These are phyloP conservation scores for Cliona cf. orientalis DNA, from an alignment of 37 sponge, comb jelly and placozoan genomes.

Conservation along the genomic window DNA sequence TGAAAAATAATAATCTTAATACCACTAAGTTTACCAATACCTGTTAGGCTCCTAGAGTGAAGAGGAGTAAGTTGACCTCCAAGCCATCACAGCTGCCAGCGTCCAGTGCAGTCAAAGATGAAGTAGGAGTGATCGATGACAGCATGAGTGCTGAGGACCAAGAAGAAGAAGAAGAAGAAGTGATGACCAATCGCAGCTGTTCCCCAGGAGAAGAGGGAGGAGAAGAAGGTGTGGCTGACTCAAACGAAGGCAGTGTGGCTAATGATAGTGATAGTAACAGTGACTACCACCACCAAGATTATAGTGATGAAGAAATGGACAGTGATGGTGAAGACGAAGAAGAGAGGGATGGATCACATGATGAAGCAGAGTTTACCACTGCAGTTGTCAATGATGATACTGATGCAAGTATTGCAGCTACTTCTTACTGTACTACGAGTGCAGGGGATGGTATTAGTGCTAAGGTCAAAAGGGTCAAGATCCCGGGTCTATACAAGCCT, in stretches of 20 bases:
- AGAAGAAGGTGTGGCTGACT: not conserved
- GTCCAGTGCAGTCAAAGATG: too few species aligned
- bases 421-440: too few species aligned
- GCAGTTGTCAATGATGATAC: not conserved
- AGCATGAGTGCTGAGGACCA: not conserved
- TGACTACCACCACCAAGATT: too few species aligned
- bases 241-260: not conserved
- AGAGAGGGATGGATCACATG: not conserved
- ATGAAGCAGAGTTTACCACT: not conserved
- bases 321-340: constrained; percentile 9
- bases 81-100: too few species aligned
- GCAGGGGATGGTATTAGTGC: not conserved
- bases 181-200: not conserved
- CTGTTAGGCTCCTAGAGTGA: too few species aligned
- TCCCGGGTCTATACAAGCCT: constrained; percentile 74
- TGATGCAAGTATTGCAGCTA: not conserved
- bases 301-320: not conserved
- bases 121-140: not conserved
- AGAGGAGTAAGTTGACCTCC: too few species aligned
- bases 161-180: constrained; percentile 7
- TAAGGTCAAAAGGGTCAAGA: constrained; percentile 5
- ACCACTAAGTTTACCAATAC: too few species aligned
- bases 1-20: too few species aligned
- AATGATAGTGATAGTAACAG: not conserved
- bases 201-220: not conserved